Evolutionary conservation across 2,113 vertebrate genomes (phyloP).

Genomic region (Glareola pratincola): DNA sequence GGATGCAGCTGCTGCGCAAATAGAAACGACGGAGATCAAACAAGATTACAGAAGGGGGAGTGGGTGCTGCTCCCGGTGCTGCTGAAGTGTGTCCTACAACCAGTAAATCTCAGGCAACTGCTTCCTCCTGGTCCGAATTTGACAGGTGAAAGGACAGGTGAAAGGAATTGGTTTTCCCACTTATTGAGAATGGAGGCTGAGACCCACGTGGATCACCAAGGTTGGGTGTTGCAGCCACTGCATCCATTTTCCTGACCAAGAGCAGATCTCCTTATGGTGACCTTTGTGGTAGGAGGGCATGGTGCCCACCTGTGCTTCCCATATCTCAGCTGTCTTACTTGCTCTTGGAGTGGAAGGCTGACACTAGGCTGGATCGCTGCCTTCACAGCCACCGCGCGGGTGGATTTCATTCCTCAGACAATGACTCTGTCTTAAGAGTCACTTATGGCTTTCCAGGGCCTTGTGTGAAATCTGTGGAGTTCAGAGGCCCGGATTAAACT

Average conservation of each 20-base stretch:
- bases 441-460: neutral
- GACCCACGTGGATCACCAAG: accelerated
- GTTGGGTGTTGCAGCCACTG: neutral
- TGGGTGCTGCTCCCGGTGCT: neutral
- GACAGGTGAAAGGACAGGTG: neutral
- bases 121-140: accelerated
- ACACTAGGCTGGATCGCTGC: neutral
- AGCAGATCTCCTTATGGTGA: neutral
- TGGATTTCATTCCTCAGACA: neutral
- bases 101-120: neutral
- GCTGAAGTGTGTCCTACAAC: neutral
- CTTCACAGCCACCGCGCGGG: neutral
- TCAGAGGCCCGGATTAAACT: neutral
- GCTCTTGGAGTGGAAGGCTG: neutral
- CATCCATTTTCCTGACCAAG: accelerated
- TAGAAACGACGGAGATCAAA: accelerated
- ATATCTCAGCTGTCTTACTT: accelerated
- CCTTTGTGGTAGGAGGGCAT: no score
- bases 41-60: neutral
- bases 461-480: neutral
- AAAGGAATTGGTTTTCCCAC: neutral
- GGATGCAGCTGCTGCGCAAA: neutral
- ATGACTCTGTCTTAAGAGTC: accelerated
- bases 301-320: neutral
- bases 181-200: neutral